A percentile compares a stretch with the other conserved stretches of the same genome.
Conservation (phyloP, 2,797 vertebrate species). For the Acrossocheilus wenchowensis region DNA sequence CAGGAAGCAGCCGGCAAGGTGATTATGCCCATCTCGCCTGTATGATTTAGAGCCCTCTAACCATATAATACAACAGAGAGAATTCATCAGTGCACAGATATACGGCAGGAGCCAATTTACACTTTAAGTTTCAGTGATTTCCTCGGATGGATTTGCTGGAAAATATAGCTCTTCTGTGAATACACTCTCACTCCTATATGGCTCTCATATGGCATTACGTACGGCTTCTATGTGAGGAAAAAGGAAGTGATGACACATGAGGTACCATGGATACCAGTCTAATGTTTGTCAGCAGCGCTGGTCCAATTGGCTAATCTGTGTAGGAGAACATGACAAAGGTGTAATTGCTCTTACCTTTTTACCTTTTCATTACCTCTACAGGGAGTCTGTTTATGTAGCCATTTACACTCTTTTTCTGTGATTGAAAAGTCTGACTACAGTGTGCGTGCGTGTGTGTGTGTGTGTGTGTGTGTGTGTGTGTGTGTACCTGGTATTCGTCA, state of each 20-base stretch:
- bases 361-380: slow-evolving; percentile 53
- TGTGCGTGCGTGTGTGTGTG: not conserved
- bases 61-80: slow-evolving; percentile 68
- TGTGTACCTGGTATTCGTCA: too few species aligned
- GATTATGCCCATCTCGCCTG: slow-evolving; percentile 74
- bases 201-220: slow-evolving; percentile 57
- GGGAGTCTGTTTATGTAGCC: slow-evolving; percentile 26
- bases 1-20: slow-evolving; percentile 76
- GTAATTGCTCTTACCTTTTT: slow-evolving; percentile 56
- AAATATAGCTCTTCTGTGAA: slow-evolving; percentile 61
- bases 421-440: slow-evolving; percentile 18
- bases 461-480: not conserved
- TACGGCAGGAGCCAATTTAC: slow-evolving; percentile 68
- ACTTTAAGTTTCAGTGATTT: slow-evolving; percentile 70
- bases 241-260: slow-evolving; percentile 43
- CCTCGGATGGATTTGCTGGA: slow-evolving; percentile 56
- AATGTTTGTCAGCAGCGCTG: slow-evolving; percentile 40
- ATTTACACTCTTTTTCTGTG: slow-evolving; percentile 24
- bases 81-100: slow-evolving; percentile 73
- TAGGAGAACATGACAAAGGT: slow-evolving; percentile 49
- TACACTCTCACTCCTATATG: slow-evolving; percentile 51
- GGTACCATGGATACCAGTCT: slow-evolving; percentile 5
- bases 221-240: slow-evolving; percentile 36
- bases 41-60: slow-evolving; percentile 74
- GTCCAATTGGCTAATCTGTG: slow-evolving; percentile 24